phyloP scores from a whole-genome alignment of 2,113 vertebrate species.

The Tursiops truncatus region DNA sequence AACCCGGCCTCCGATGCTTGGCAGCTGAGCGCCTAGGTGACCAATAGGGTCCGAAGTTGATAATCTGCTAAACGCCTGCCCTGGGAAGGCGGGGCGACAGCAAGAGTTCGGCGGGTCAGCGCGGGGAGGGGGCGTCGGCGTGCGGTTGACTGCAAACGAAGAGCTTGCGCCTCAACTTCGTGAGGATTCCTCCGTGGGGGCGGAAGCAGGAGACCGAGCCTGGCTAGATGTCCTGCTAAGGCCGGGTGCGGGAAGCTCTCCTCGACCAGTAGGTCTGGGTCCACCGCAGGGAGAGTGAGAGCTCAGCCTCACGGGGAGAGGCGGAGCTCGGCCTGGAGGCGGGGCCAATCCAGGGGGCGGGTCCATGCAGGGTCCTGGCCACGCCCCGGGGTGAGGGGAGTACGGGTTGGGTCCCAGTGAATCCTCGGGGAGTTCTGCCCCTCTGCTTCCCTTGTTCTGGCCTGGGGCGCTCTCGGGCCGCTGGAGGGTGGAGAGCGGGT shows the following conservation, averaged over 20 bases:
- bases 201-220: neutral
- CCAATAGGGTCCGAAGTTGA: neutral
- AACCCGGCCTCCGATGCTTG: neutral
- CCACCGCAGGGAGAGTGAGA: accelerated
- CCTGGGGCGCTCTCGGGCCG: no score
- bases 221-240: accelerated
- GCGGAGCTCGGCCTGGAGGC: accelerated
- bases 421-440: neutral
- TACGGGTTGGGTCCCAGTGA: accelerated
- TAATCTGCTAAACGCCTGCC: neutral
- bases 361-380: accelerated
- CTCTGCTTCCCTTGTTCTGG: neutral
- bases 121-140: neutral
- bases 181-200: neutral
- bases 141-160: no score
- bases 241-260: accelerated
- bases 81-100: neutral
- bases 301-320: accelerated
- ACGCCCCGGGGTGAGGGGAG: accelerated
- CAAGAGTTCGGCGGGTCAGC: neutral
- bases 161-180: neutral
- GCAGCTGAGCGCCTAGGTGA: neutral
- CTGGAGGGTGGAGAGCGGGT: neutral
- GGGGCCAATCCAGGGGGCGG: neutral
- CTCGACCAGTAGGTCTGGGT: accelerated